Percentiles rank a stretch among this genome's conserved stretches.
These are phyloP conservation scores for Scrobipalpa costella DNA, from an alignment of 2,888 invertebrate genomes.

Conservation along the genomic window DNA sequence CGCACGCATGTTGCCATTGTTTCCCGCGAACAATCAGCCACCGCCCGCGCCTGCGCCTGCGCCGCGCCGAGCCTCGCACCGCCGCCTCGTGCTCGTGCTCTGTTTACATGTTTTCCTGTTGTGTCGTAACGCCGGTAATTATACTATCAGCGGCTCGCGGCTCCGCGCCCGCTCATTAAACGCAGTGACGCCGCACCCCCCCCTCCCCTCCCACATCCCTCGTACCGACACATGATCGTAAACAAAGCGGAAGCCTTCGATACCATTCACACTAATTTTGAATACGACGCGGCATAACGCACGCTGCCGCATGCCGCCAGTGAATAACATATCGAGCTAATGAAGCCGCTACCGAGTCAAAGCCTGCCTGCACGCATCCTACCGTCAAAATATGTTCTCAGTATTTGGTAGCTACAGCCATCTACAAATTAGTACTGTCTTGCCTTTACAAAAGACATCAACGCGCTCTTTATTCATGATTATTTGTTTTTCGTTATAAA, in stretches of 20 bases:
- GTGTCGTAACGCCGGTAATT: conserved; percentile 26
- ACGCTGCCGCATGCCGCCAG: not conserved
- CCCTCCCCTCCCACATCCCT: conserved; percentile 11
- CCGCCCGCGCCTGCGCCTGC: not conserved
- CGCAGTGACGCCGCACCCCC: conserved; percentile 45
- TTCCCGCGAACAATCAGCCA: conserved; percentile 19
- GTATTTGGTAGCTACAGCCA: not conserved
- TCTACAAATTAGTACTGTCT: not conserved
- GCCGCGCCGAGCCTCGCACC: not conserved
- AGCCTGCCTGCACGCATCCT: not conserved
- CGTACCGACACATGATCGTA: conserved; percentile 1
- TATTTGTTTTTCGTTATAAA: not conserved
- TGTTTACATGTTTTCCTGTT: conserved; percentile 26
- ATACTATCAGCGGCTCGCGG: conserved; percentile 26
- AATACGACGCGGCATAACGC: conserved; percentile 18
- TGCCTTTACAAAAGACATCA: conserved; percentile 9
- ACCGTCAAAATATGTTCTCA: not conserved
- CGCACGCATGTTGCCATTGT: conserved; percentile 14
- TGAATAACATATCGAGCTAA: conserved; percentile 5
- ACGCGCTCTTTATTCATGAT: not conserved
- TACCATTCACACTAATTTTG: conserved; percentile 23
- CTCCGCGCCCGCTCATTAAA: conserved; percentile 54
- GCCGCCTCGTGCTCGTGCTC: conserved; percentile 18
- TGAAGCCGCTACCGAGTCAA: not conserved
- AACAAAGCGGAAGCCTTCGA: conserved; percentile 17